Base-by-base conservation (phyloP, 2,888 invertebrate genomes). In the Acleris sparsana region DNA sequence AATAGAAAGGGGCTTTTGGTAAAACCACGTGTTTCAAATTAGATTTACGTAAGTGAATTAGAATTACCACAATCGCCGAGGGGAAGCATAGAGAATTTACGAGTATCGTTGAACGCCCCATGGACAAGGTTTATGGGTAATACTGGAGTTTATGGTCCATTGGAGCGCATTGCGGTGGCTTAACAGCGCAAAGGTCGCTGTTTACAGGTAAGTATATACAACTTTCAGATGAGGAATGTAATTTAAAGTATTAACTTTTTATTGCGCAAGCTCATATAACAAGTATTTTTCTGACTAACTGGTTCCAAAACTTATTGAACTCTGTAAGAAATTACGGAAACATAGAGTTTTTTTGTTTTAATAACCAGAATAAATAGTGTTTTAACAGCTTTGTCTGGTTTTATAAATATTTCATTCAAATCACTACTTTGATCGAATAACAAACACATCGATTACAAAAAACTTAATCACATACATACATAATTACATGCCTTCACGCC, bases 71-170 rank as follows among this genome's bases (percentile, higher is more conserved):
- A 71, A 75, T 71, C 73, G 72, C 68, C 58, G 72, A 9, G 55
- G 56, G 53, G 39, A 57, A 20, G 68, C 69, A 63, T 67, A 62
- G 67, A 33, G 69, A 73, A 78, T 83, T 83, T 80, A 83, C 71
- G 81, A 77, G 75, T 70, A 49, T 57, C 71, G 71, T 70, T 69
- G 69, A 73, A 68, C 77, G 70, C 70, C 71, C 78, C 78, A 76
- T 76, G 79, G 82, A 76, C 81, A 80, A 78, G 81, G 81, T 84
- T 84, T 84, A 84, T 73, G 71, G 77, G 55, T 68, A 71, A 78
- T 81, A 76, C 79, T 78, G 71, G 75, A 72, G 72, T 80, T 82
- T 82, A 80, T 79, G 75, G 78, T 71, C 77, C 74, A 78, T 79
- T 71, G 71, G 71, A 74, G 78, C 74, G 77, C 77, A 76, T 70